Percentiles rank a stretch among this genome's conserved stretches.
phyloP scores from a whole-genome alignment of 1,140 invertebrate species.

The Drosophila guanche region DNA sequence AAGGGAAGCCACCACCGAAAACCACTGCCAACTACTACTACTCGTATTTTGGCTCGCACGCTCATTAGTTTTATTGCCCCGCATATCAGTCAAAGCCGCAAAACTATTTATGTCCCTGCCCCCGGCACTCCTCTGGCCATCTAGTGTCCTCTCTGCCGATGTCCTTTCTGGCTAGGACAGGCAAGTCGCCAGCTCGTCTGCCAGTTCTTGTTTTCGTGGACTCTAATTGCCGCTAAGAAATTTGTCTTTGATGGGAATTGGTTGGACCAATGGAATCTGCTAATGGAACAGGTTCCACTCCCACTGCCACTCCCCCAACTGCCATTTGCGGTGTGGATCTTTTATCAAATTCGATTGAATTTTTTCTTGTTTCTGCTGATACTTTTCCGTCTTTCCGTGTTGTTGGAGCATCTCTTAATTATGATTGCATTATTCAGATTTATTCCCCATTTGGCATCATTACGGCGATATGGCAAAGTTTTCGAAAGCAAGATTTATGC shows the following conservation, averaged over 20 bases:
- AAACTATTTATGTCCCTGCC: constrained; percentile 68
- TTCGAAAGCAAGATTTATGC: constrained; percentile 70
- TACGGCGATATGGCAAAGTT: constrained; percentile 61
- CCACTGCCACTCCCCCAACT: constrained; percentile 9
- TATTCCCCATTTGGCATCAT: constrained; percentile 65
- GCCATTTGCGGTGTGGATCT: too few relatives aligned
- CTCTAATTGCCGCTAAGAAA: constrained; percentile 46
- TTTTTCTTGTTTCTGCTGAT: neutral
- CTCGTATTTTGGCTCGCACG: constrained; percentile 66
- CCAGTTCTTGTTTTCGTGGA: constrained; percentile 11
- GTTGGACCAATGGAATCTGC: constrained; percentile 5
- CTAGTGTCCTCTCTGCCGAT: neutral
- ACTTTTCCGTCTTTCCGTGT: neutral
- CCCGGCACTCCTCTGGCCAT: neutral
- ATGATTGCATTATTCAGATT: constrained; percentile 69
- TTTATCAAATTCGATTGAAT: constrained; percentile 13
- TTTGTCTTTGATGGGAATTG: constrained; percentile 30
- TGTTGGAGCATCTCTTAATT: constrained; percentile 57
- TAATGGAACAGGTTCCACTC: constrained; percentile 52
- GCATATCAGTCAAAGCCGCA: constrained; percentile 83
- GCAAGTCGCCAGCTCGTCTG: constrained; percentile 6
- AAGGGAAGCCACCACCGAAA: constrained; percentile 11
- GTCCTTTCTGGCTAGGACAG: constrained; percentile 27
- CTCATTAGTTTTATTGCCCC: constrained; percentile 83
- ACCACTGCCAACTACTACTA: constrained; percentile 57